Evolutionary conservation across 2,113 vertebrate species (phyloP).

Genomic region (Thryonomys swinderianus): DNA sequence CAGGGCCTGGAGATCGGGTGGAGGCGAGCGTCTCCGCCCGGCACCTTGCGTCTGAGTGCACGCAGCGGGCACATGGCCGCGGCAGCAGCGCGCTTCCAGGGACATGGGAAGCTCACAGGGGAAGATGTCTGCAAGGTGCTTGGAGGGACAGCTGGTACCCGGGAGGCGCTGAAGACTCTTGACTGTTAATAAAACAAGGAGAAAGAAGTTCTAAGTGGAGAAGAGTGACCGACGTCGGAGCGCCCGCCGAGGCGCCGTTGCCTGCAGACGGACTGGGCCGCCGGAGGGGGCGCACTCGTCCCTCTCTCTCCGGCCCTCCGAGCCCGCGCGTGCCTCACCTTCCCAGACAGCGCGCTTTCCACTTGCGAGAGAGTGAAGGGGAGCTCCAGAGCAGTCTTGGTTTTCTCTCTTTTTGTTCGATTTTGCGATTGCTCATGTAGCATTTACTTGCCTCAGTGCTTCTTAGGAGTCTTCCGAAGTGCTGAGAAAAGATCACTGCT

Average conservation of each 20-base stretch:
- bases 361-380: background rate
- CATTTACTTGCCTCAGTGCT: background rate
- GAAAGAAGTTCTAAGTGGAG: too few relatives aligned
- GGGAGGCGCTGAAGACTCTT: background rate
- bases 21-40: background rate
- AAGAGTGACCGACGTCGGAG: too few relatives aligned
- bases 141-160: background rate
- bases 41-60: background rate
- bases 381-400: background rate
- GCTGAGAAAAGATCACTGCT: background rate
- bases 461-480: constrained; percentile 12
- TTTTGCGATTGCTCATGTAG: background rate
- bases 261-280: too few relatives aligned
- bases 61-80: too few relatives aligned
- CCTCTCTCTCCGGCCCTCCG: too few relatives aligned
- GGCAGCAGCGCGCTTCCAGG: too few relatives aligned
- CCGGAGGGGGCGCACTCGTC: too few relatives aligned
- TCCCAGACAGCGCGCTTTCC: background rate
- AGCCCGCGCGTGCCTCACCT: too few relatives aligned
- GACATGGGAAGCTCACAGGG: background rate
- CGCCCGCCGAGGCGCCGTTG: too few relatives aligned
- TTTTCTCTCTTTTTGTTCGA: background rate
- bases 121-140: background rate
- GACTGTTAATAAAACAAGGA: background rate
- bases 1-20: too few relatives aligned